These are phyloP conservation scores for Henricia sp. DNA, from an alignment of 53 echinoderm and acorn worm genomes.

Conservation along the genomic window DNA sequence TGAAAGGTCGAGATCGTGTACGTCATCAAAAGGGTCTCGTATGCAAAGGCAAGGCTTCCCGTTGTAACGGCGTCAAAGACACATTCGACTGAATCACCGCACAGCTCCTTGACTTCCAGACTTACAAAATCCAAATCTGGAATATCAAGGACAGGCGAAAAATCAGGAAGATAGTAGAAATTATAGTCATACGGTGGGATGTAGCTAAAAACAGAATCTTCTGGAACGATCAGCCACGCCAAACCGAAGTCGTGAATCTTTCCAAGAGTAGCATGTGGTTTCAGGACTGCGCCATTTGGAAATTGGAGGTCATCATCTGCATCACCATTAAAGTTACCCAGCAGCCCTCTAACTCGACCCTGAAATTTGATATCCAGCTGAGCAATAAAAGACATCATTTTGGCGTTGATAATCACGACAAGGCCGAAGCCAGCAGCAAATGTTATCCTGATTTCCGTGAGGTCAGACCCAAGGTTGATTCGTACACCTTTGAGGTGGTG, in stretches of 20 bases:
- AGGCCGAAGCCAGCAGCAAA: not conserved
- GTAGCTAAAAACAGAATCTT: conserved; percentile 56
- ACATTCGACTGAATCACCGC: conserved; percentile 41
- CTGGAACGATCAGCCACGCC: conserved; percentile 30
- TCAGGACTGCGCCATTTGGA: conserved; percentile 45
- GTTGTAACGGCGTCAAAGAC: no score
- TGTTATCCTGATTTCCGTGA: no score
- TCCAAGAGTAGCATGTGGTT: conserved; percentile 12
- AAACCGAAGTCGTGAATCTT: conserved; percentile 55
- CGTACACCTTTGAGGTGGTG: conserved; percentile 18
- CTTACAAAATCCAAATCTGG: conserved; percentile 37
- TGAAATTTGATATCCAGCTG: conserved; percentile 52
- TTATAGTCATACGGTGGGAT: no score
- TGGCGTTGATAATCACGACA: not conserved
- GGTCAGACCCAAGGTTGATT: not conserved
- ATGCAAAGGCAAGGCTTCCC: conserved; percentile 41
- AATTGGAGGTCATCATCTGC: conserved; percentile 53
- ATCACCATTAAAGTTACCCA: no score
- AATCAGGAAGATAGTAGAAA: conserved; percentile 32
- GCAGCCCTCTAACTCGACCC: conserved; percentile 36
- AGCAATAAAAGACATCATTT: no score
- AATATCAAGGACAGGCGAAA: conserved; percentile 46
- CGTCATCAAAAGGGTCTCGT: conserved; percentile 21
- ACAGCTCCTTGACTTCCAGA: conserved; percentile 46
- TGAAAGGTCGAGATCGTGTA: not conserved